These are phyloP conservation scores for Bombus superbus DNA, from an alignment of 1,140 invertebrate genomes.

Conservation along the genomic window DNA sequence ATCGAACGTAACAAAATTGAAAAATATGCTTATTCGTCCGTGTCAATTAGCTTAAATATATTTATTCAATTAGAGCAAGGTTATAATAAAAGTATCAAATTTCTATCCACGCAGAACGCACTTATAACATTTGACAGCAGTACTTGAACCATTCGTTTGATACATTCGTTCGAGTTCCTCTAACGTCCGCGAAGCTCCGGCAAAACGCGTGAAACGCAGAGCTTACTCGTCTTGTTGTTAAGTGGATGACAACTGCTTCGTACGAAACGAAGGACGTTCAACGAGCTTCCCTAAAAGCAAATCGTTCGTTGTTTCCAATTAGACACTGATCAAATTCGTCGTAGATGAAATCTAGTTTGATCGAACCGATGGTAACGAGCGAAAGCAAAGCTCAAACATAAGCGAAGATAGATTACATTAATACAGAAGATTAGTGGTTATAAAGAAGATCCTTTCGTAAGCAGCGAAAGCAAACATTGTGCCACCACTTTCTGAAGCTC, in stretches of 20 bases:
- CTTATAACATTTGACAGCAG: neutral
- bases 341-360: neutral
- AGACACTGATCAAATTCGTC: neutral
- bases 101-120: neutral
- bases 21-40: neutral
- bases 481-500: neutral
- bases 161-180: neutral
- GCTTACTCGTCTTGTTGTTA: neutral
- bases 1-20: neutral
- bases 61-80: neutral
- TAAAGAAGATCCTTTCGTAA: neutral
- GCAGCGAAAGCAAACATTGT: neutral
- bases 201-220: neutral
- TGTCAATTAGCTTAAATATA: neutral
- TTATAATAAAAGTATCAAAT: neutral
- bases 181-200: neutral
- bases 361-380: too few species aligned
- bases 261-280: neutral
- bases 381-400: slow-evolving; percentile 4
- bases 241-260: neutral
- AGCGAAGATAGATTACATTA: neutral
- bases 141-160: neutral
- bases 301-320: too few species aligned
- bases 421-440: neutral
- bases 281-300: neutral